Base-by-base conservation (phyloP, 2,797 vertebrate genomes). In the Melanitta fusca region DNA sequence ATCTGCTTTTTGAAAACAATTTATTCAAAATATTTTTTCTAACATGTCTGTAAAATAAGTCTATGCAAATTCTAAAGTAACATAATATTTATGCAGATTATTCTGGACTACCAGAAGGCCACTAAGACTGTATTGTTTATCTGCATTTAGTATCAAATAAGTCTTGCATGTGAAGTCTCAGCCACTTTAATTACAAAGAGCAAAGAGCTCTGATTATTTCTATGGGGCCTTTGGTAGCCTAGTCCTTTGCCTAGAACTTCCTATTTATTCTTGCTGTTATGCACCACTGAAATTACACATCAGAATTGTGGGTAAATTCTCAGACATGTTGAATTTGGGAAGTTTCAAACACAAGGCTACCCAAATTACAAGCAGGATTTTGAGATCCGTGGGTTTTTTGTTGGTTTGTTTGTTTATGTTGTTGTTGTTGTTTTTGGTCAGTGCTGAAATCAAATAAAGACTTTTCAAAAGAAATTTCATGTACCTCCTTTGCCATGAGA, bases 1-100 rank as follows among this genome's bases (percentile, higher is more conserved):
- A 16, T 1, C 2, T 79, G 16, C 8, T 84, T 88, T 70, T 79
- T 41, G n/a, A 84, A 86, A 94, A 66, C 70, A 60, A 83, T 86
- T 80, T 73, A 70, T 74, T 77, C 56, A 69, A 90, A 95, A 84
- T 77, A 90, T 62, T 81, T 84, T 58, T 24, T 68, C 41, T 83
- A 58, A 22, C 61, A 88, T 74, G 20, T 27, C 32, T 56, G 20
- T 24, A 58, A 24, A 57, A 10, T 57, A 85, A 85, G 83, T 51
- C 53, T n/a, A 5, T 84, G 39, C 14, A 79, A 14, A 34, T 85
- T 81, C 27, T 47, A 3, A 82, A 87, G 12, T 32, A 38, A 84
- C 11, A 28, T 41, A 78, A 30, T 53, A 62, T 61, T 84, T 5
- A 36, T 74, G 12, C 28, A 77, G 28, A n/a, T 78, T 30, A 74